Evolutionary conservation across 2,113 vertebrate species (phyloP).

Genomic region (Halcyon senegalensis): DNA sequence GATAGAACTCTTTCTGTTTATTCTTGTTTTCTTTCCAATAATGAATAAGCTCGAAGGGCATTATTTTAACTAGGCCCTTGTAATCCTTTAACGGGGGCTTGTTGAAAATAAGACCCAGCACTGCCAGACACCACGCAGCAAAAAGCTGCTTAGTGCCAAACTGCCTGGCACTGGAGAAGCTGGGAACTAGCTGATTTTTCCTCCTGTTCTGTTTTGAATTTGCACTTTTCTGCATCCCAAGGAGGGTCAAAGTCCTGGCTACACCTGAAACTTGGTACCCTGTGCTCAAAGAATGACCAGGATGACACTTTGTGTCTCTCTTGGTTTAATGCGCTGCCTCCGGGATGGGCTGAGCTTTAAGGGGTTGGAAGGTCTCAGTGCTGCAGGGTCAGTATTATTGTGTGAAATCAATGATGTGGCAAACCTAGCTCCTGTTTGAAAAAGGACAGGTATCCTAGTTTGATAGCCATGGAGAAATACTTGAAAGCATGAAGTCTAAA

Average conservation of each 20-base stretch:
- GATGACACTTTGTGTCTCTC: no score
- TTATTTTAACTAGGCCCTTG: slow-evolving; percentile 58
- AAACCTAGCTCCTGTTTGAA: no score
- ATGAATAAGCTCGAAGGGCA: slow-evolving; percentile 42
- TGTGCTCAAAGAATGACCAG: not conserved
- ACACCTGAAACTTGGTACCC: not conserved
- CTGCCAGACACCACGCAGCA: not conserved
- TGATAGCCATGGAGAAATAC: not conserved
- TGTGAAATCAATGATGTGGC: rapidly evolving
- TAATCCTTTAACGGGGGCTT: slow-evolving; percentile 51
- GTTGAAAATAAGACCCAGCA: slow-evolving; percentile 39
- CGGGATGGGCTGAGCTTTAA: not conserved
- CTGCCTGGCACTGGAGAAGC: not conserved
- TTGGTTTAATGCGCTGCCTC: not conserved
- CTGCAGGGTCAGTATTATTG: not conserved
- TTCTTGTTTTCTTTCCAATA: slow-evolving; percentile 7
- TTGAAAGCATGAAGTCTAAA: rapidly evolving
- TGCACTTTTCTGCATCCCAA: not conserved
- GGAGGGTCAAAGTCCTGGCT: not conserved
- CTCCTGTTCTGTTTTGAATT: not conserved
- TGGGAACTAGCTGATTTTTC: not conserved
- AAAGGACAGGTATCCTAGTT: not conserved
- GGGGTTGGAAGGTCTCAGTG: not conserved
- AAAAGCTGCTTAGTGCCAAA: slow-evolving; percentile 55
- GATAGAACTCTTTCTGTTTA: slow-evolving; percentile 47